Conservation (phyloP, 1,140 invertebrate species). For the Popillia japonica region DNA sequence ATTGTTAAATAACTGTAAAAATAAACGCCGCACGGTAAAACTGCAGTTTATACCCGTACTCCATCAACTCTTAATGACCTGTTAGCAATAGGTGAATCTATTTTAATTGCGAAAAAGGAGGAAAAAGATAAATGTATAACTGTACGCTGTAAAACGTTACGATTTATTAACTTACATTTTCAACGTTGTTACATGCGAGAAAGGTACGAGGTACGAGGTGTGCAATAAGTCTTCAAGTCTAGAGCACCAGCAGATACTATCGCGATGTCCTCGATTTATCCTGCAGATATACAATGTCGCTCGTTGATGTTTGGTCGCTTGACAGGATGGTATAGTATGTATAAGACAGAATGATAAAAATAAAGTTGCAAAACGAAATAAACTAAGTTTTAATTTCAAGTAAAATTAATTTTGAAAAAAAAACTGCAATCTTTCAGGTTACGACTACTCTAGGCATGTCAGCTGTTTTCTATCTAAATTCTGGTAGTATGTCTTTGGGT, state of each 20-base stretch:
- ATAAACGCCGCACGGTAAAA: neutral
- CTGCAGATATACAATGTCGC: neutral
- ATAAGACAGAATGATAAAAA: too few relatives aligned
- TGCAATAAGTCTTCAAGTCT: neutral
- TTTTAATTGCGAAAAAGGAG: conserved; percentile 7
- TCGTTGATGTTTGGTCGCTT: too few relatives aligned
- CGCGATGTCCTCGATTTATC: neutral
- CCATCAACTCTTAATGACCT: neutral
- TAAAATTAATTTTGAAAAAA: too few relatives aligned
- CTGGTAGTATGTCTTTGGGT: too few relatives aligned
- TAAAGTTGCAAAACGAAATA: too few relatives aligned
- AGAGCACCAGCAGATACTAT: neutral
- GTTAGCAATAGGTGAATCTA: conserved; percentile 5
- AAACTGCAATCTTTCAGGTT: too few relatives aligned
- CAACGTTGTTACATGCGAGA: neutral
- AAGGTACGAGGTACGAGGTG: neutral
- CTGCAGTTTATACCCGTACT: neutral
- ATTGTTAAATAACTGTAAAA: neutral
- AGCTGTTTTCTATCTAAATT: too few relatives aligned
- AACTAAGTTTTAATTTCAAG: too few relatives aligned
- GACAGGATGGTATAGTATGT: too few relatives aligned
- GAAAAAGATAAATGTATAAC: neutral
- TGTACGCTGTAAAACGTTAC: conserved; percentile 4
- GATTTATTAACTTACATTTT: conserved; percentile 12
- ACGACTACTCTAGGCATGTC: too few relatives aligned